These are phyloP conservation scores for Artibeus lituratus DNA, from an alignment of 2,797 vertebrate species.

Conservation along the genomic window DNA sequence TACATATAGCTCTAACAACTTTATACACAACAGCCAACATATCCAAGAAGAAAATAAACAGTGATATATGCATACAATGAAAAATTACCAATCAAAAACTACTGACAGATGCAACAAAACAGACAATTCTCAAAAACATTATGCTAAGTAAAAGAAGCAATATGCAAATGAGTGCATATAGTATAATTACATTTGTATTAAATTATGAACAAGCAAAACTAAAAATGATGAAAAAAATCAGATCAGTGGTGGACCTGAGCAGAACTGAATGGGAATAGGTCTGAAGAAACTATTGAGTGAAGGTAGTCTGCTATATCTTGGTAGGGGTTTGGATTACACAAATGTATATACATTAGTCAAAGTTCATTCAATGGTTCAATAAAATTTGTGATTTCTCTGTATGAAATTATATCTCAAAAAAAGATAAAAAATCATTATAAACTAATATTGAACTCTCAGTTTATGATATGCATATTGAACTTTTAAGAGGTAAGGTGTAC, in stretches of 20 bases:
- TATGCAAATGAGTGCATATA: not conserved
- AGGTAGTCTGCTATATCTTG: not conserved
- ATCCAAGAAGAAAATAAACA: conserved; percentile 1
- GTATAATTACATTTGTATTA: not conserved
- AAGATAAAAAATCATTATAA: not conserved
- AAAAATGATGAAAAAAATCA: not conserved
- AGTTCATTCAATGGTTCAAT: not conserved
- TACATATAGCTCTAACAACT: not conserved
- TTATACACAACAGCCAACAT: not conserved
- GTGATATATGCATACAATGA: not conserved
- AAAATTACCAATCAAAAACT: conserved; percentile 6
- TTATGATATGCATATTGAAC: not conserved
- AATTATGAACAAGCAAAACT: conserved; percentile 25
- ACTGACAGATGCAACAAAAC: not conserved
- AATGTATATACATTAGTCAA: not conserved
- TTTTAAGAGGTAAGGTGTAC: not conserved
- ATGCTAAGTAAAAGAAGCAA: conserved; percentile 18
- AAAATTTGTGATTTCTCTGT: not conserved
- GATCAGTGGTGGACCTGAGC: not conserved
- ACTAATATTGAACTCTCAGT: not conserved
- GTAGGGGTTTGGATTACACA: not conserved
- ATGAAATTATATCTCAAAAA: not conserved
- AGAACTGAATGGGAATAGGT: not conserved
- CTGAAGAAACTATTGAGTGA: not conserved
- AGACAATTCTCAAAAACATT: not conserved